Percentiles rank a stretch among this genome's conserved stretches.
These are phyloP conservation scores for Hylyphantes graminicola DNA, from an alignment of 1,140 invertebrate genomes.

Conservation along the genomic window DNA sequence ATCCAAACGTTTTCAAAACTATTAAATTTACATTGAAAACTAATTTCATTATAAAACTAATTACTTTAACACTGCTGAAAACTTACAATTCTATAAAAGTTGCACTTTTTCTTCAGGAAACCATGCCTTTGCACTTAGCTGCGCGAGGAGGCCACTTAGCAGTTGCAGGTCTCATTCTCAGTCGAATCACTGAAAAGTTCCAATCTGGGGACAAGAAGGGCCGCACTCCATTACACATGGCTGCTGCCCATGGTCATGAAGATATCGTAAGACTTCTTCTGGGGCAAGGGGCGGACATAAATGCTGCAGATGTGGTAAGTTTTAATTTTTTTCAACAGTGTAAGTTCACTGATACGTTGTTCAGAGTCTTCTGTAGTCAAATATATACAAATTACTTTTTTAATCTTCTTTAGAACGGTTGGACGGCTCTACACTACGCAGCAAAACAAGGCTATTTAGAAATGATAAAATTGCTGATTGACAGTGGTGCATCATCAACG, in stretches of 20 bases:
- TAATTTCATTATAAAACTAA: neutral
- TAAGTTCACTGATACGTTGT: slow-evolving; percentile 75
- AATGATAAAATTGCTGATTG: slow-evolving; percentile 93
- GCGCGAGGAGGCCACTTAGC: slow-evolving; percentile 96
- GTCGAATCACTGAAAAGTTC: slow-evolving; percentile 91
- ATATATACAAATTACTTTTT: no score
- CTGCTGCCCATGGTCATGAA: slow-evolving; percentile 93
- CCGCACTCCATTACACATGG: slow-evolving; percentile 95
- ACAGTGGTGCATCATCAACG: slow-evolving; percentile 94
- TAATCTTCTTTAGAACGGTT: slow-evolving; percentile 76
- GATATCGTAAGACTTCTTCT: slow-evolving; percentile 98
- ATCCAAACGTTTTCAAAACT: no score
- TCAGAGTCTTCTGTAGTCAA: no score
- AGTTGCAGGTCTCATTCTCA: slow-evolving; percentile 91
- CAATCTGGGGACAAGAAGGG: slow-evolving; percentile 93
- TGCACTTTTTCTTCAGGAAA: slow-evolving; percentile 19
- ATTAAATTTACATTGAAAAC: no score
- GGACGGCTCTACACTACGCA: slow-evolving; percentile 96
- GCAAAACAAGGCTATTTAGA: slow-evolving; percentile 91
- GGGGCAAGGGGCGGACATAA: slow-evolving; percentile 97
- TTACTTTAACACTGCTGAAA: neutral
- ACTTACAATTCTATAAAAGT: neutral
- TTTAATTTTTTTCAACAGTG: slow-evolving; percentile 77
- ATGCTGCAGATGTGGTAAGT: slow-evolving; percentile 89
- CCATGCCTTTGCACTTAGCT: slow-evolving; percentile 86